phyloP scores from a whole-genome alignment of 2,113 vertebrate species.

The Conger conger region DNA sequence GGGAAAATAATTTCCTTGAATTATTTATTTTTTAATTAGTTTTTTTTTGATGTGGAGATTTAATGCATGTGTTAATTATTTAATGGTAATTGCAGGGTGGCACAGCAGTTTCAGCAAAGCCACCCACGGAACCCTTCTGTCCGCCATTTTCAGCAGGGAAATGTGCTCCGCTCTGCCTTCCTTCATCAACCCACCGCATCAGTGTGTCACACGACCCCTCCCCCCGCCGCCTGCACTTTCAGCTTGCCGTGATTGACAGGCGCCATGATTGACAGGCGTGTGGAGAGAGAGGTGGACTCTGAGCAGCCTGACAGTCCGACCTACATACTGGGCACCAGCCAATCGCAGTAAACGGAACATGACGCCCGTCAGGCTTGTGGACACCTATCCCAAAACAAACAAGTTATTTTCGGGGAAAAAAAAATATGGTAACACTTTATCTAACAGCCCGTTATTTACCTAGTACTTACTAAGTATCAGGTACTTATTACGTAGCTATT shows the following conservation, averaged over 20 bases:
- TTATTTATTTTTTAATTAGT: too few relatives aligned
- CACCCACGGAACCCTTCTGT: neutral
- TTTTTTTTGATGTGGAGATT: too few relatives aligned
- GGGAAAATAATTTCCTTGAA: too few relatives aligned
- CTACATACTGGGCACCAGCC: neutral
- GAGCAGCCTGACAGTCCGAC: neutral
- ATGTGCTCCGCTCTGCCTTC: neutral
- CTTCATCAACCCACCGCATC: conserved; percentile 6
- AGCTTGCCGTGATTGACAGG: conserved; percentile 11
- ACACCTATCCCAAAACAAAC: neutral
- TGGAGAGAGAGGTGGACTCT: neutral
- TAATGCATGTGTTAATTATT: too few relatives aligned
- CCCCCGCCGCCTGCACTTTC: neutral
- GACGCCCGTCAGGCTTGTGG: neutral
- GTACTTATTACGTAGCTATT: too few relatives aligned
- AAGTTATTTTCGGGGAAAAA: neutral
- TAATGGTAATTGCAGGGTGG: too few relatives aligned
- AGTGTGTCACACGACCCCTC: conserved; percentile 2
- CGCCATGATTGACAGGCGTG: too few relatives aligned
- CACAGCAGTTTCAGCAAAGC: too few relatives aligned
- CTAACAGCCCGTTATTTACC: too few relatives aligned
- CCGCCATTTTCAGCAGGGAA: neutral
- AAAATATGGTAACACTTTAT: too few relatives aligned
- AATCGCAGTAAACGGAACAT: neutral
- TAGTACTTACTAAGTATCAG: too few relatives aligned